Base-by-base conservation (phyloP, 2,113 vertebrate genomes). In the Chamaea fasciata region DNA sequence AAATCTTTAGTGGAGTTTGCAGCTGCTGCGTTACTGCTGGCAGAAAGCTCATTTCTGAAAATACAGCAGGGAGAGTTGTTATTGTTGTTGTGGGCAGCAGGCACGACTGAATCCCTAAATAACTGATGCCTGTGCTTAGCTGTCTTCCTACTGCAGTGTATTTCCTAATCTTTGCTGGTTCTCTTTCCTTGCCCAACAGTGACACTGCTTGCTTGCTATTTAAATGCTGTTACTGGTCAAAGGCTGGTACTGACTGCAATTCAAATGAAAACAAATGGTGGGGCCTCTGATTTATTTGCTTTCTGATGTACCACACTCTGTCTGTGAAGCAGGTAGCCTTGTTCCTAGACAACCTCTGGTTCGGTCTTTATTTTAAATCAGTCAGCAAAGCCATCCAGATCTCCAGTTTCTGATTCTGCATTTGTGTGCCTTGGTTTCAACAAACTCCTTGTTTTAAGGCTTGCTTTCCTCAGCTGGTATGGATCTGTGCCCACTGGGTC, bases 1-100 rank as follows among this genome's bases (percentile, higher is more conserved):
- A 80, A 88, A 13, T 18, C 37, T 88, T 86, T 5, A 74, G 64
- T 3, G 3, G 78, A 60, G 56, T n/a, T 83, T 65, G 37, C 44
- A 87, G 20, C 55, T 44, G 16, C 53, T 56, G 37, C 23, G 4
- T 20, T 87, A 15, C 21, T 42, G 55, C 17, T 73, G 90, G 46
- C 31, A 57, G 46, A 62, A 13, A 76, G n/a, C 59, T 90, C 16
- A 5, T 74, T 83, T 80, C 85, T 94, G 85, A 37, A 80, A 88
- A 85, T 46, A 76, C 31, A 62, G 79, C 11, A 59, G 39, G 49
- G 1, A 20, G 6, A 8, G 50, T 90, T 64, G 77, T 33, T 86
- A 35, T 65, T 83, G 56, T 81, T 94, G 75, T 69, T 96, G 87
- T 81, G 83, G 86, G 86, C 73, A 92, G 76, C 73, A 89, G 42